Base-by-base conservation (phyloP, 2,113 vertebrate genomes). In the Bothrops jararaca region DNA sequence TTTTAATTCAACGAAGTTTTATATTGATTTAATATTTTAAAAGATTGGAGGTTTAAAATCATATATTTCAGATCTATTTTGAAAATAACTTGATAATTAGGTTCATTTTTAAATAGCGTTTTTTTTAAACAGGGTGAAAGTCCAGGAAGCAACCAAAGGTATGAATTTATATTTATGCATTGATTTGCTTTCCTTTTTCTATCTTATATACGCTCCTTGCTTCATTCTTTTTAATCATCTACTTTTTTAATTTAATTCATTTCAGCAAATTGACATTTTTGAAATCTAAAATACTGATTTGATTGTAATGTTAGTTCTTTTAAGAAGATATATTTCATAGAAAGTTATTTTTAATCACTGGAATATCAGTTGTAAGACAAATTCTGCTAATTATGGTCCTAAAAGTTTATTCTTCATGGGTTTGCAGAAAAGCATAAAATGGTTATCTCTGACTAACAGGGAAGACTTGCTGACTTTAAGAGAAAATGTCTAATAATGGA, bases 61-160 rank as follows among this genome's bases (percentile, higher is more conserved):
- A 5, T 22, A 26, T 80, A 90, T 18, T 0, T 0, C 88, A 89
- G 6, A 5, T 52, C n/a, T 29, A 4, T 95, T 87, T 94, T 90
- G 24, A 89, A 91, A 80, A 29, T 58, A n/a, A 20, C 92, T 60
- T 92, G 12, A 42, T 90, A 58, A 34, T 95, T 24, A 45, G 93
- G 57, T 92, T 93, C 12, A 50, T 53, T 58, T 45, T 87, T 60
- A 90, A n/a, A 85, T 42, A 80, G 6, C 69, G 39, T 6, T 80
- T 80, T 39, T 88, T 92, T 56, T 91, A 9, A 94, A 95, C 95
- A 98, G 98, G 98, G 97, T 2, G 98, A 98, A 94, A 98, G 98
- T 95, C 98, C 98, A 94, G 98, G 97, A 95, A 98, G 97, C 96
- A 98, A 58, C 93, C 98, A 97, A 93, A 97, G 98, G 98, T 98